A percentile compares a stretch with the other conserved stretches of the same genome.
phyloP scores from a whole-genome alignment of 2,797 vertebrate genomes.

The Columba guinea region DNA sequence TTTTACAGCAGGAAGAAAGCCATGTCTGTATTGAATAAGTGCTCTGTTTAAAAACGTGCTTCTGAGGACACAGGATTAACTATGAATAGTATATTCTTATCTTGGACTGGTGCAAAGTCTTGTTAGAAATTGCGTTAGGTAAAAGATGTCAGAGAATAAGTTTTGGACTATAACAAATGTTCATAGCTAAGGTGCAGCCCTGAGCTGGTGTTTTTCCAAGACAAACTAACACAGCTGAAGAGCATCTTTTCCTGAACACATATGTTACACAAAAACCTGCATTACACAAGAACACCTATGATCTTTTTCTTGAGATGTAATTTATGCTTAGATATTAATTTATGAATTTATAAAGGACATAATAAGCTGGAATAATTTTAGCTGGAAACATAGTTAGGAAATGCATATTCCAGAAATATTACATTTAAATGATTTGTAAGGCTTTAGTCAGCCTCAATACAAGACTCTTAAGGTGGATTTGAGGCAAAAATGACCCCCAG shows the following conservation, averaged over 20 bases:
- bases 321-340: neutral
- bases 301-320: neutral
- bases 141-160: neutral
- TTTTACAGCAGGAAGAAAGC: neutral
- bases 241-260: neutral
- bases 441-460: neutral
- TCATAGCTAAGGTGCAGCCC: neutral
- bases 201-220: neutral
- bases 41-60: neutral
- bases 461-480: neutral
- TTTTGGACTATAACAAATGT: neutral
- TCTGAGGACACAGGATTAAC: neutral
- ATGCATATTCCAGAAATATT: neutral
- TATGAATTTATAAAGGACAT: neutral
- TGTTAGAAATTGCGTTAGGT: neutral
- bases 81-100: neutral
- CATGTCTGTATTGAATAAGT: neutral
- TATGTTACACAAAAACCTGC: neutral
- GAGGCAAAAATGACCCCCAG: neutral
- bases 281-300: rapidly evolving
- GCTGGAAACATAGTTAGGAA: neutral
- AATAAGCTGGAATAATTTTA: neutral
- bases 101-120: neutral
- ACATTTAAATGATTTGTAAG: neutral
- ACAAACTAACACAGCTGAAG: neutral